Conservation (phyloP, 23 tunicate species). For the Diplosoma virens region DNA sequence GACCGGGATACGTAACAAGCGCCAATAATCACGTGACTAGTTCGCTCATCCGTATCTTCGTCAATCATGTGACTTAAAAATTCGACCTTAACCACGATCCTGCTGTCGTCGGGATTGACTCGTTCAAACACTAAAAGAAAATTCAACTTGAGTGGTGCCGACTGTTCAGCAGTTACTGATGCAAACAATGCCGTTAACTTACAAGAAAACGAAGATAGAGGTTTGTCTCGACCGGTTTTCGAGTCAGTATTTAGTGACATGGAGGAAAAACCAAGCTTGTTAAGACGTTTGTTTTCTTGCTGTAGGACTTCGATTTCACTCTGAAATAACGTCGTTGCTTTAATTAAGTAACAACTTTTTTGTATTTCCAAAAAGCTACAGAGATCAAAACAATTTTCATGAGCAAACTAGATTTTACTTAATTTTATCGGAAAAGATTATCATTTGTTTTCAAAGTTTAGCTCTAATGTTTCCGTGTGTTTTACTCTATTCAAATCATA, state of each 20-base stretch:
- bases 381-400: no score
- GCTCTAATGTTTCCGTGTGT: no score
- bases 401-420: no score
- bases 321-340: conserved; percentile 10
- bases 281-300: conserved; percentile 68
- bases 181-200: no score
- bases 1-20: conserved; percentile 52
- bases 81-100: conserved; percentile 37
- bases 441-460: no score
- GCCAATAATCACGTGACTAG: conserved; percentile 12
- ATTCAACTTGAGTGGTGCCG: no score
- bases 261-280: conserved; percentile 49
- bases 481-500: no score
- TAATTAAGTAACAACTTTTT: no score
- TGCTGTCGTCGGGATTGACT: neutral
- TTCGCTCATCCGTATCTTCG: conserved; percentile 52
- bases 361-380: no score
- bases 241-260: neutral
- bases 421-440: no score
- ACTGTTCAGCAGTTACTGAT: no score
- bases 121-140: no score
- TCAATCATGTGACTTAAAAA: conserved; percentile 39
- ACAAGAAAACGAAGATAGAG: neutral
- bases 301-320: conserved; percentile 72
- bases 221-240: neutral